Evolutionary conservation across 2,113 vertebrate species (phyloP).

Genomic region (Lophura nycthemera): DNA sequence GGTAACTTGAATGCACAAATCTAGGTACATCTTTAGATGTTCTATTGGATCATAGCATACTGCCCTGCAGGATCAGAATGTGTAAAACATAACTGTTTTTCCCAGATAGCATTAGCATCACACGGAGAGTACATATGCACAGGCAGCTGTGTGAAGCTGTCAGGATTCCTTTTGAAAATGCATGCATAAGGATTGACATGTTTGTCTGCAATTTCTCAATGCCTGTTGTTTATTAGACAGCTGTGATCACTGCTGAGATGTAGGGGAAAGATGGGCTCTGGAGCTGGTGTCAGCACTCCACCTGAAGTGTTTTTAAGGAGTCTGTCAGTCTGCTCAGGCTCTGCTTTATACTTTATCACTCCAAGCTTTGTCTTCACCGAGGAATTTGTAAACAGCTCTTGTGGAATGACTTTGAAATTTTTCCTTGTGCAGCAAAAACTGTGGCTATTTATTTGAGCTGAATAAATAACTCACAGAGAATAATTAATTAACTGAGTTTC

Average conservation of each 20-base stretch:
- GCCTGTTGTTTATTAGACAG: background rate
- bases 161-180: background rate
- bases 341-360: background rate
- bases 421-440: background rate
- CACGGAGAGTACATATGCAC: background rate
- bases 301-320: background rate
- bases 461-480: background rate
- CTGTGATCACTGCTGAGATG: background rate
- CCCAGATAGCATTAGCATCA: background rate
- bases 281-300: background rate
- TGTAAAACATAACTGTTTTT: background rate
- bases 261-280: background rate
- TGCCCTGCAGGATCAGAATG: background rate
- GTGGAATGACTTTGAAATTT: slow-evolving; percentile 16
- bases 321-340: background rate
- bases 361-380: background rate
- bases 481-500: background rate
- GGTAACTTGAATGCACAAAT: background rate
- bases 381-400: background rate
- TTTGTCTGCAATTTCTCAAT: background rate
- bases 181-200: background rate
- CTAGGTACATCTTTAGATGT: background rate
- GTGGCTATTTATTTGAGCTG: background rate
- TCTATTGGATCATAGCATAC: background rate
- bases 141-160: slow-evolving; percentile 8